Base-by-base conservation (phyloP, 2,797 vertebrate species). In the Lutjanus campechanus region DNA sequence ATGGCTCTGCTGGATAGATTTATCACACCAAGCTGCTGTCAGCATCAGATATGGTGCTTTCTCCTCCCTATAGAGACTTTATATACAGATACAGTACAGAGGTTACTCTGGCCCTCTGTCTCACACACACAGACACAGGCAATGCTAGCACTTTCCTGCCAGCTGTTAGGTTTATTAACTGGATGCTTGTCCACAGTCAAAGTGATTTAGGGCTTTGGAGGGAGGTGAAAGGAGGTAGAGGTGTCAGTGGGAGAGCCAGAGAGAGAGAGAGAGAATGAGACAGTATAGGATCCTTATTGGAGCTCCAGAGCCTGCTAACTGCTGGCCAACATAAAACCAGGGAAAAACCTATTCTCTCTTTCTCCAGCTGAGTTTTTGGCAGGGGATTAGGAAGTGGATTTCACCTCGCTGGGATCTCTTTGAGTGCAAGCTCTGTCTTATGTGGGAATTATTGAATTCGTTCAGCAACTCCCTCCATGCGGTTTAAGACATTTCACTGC, bases 391-490 rank as follows among this genome's bases (percentile, higher is more conserved):
- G 86, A 87, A 79, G 77, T 82, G 76, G 84, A 89, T 85, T 92
- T 88, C 81, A 84, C 88, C 74, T 85, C 82, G 20, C 82, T 55
- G 73, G 69, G 79, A 89, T 88, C 73, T 79, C 79, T 87, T 77
- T 82, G 64, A 86, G 86, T 73, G 61, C 76, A 82, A 89, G 56
- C 82, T 86, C 78, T 85, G 85, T 90, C 69, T 92, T 85, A 90
- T 88, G 83, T 80, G 75, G 76, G 88, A 91, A 92, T 94, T 87
- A 92, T 90, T 90, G 78, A 91, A 94, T 91, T 85, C 5, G 68
- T 90, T 90, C 79, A 79, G 81, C 78, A 75, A 88, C 87, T 91
- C 61, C 76, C 82, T 92, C 73, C 47, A 55, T 73, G 73, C 41
- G 22, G 78, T 82, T 84, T 76, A 69, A 87, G 85, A 85, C 70